A percentile compares a stretch with the other conserved stretches of the same genome.
Evolutionary conservation across 2,888 invertebrate genomes (phyloP).

Genomic region (Dendrolimus houi): DNA sequence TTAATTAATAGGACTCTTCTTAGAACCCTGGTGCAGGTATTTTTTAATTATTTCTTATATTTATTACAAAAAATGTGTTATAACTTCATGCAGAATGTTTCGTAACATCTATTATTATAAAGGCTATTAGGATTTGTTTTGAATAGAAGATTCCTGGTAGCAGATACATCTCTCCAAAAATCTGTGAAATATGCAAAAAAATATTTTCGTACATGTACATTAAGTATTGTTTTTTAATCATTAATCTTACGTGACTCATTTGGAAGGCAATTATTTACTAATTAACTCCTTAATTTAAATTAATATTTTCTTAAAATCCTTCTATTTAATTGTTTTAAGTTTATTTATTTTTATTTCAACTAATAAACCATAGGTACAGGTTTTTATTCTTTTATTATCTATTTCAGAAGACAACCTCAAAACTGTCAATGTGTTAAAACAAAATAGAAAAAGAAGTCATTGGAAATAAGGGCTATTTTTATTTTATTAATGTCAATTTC

Average conservation of each 20-base stretch:
- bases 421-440: too few relatives aligned
- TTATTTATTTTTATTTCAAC: too few relatives aligned
- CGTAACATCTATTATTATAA: conserved; percentile 38
- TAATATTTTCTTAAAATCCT: too few relatives aligned
- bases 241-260: conserved; percentile 11
- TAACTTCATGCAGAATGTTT: conserved; percentile 32
- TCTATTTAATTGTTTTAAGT: too few relatives aligned
- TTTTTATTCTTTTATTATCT: too few relatives aligned
- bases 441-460: too few relatives aligned
- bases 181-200: conserved; percentile 2
- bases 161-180: not conserved
- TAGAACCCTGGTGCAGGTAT: conserved; percentile 59
- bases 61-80: conserved; percentile 5
- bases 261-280: not conserved
- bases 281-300: too few relatives aligned
- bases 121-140: not conserved
- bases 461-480: not conserved
- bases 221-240: not conserved
- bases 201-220: not conserved
- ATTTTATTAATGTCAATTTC: conserved; percentile 16
- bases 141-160: too few relatives aligned
- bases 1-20: conserved; percentile 57
- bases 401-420: too few relatives aligned
- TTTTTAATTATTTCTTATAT: conserved; percentile 8
- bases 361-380: too few relatives aligned